A percentile compares a stretch with the other conserved stretches of the same genome.
phyloP scores from a whole-genome alignment of 2,113 vertebrate species.

The Pithys albifrons region DNA sequence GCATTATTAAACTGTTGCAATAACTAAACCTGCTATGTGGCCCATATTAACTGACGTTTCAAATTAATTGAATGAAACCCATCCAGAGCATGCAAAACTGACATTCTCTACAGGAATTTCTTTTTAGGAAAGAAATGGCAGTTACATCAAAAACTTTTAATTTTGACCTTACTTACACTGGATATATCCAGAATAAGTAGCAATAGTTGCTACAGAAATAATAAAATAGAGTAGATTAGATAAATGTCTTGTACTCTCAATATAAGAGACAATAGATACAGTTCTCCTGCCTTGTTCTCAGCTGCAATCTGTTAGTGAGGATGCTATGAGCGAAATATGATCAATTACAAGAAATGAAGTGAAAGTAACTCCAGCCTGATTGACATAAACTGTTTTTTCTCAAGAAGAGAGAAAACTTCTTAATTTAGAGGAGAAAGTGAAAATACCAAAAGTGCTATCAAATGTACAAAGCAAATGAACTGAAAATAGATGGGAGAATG shows the following conservation, averaged over 20 bases:
- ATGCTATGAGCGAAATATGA: neutral
- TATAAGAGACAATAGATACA: neutral
- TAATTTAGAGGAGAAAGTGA: neutral
- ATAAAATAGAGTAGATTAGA: neutral
- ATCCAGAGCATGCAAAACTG: neutral
- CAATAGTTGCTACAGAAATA: neutral
- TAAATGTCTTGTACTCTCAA: neutral
- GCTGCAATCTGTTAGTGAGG: neutral
- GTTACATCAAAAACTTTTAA: neutral
- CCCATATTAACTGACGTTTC: neutral
- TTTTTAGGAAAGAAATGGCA: neutral
- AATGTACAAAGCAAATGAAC: neutral
- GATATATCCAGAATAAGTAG: neutral
- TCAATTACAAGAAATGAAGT: neutral
- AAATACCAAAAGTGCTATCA: neutral
- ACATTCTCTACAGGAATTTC: neutral
- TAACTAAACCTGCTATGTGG: neutral
- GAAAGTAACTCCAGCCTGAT: neutral
- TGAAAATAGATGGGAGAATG: neutral
- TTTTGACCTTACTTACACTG: neutral
- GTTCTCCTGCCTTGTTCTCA: neutral
- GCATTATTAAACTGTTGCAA: neutral
- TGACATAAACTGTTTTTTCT: neutral
- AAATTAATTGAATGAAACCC: neutral
- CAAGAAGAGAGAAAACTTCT: neutral